Conservation (phyloP, 2,113 vertebrate genomes). For the Labrus mixtus region DNA sequence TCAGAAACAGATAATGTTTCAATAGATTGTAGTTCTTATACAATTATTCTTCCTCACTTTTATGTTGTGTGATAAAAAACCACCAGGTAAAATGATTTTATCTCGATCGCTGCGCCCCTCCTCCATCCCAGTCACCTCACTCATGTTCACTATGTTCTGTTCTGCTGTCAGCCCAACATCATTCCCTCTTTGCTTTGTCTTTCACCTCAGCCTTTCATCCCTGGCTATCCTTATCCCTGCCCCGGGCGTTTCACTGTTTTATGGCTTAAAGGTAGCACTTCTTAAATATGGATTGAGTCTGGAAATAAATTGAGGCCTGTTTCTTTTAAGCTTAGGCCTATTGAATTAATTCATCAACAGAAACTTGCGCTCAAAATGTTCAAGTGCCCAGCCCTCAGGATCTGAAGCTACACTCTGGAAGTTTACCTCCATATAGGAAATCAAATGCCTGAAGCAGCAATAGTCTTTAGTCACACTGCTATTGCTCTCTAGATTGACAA, state of each 20-base stretch:
- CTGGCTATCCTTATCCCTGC: constrained; percentile 60
- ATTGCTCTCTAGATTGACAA: constrained; percentile 32
- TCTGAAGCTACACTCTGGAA: constrained; percentile 28
- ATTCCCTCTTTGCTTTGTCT: constrained; percentile 21
- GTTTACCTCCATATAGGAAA: constrained; percentile 42
- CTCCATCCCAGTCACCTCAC: too few relatives aligned
- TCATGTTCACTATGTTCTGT: neutral
- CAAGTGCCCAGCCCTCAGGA: constrained; percentile 1
- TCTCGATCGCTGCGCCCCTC: too few relatives aligned
- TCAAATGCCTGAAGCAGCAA: constrained; percentile 18
- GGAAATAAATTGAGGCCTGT: constrained; percentile 1
- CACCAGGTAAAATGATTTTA: too few relatives aligned
- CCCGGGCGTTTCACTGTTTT: constrained; percentile 53
- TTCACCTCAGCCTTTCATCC: constrained; percentile 36
- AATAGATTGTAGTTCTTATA: too few relatives aligned
- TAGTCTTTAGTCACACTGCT: constrained; percentile 3
- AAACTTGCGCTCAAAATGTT: constrained; percentile 25
- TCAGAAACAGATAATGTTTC: too few relatives aligned
- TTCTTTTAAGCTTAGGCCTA: neutral
- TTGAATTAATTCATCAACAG: constrained; percentile 41
- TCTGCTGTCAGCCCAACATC: constrained; percentile 11
- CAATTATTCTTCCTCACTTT: too few relatives aligned
- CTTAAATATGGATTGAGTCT: constrained; percentile 41
- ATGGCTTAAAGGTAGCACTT: constrained; percentile 42
- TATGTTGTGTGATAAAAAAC: too few relatives aligned